These are phyloP conservation scores for Drosophila virilis DNA, from an alignment of 1,140 invertebrate species.

Conservation along the genomic window DNA sequence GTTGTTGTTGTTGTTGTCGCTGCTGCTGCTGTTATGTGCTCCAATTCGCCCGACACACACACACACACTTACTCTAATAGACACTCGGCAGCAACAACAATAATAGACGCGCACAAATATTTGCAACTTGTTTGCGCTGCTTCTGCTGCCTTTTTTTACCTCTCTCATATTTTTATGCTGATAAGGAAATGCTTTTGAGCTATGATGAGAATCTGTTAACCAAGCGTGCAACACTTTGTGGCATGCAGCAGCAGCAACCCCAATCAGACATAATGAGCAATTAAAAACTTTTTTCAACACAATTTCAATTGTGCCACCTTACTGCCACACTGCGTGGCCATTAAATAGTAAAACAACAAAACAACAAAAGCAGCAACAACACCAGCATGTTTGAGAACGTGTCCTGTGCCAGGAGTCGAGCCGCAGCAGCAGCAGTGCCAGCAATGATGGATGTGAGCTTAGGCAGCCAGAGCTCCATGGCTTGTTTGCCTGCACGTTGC, in stretches of 20 bases:
- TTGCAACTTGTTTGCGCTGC: constrained; percentile 76
- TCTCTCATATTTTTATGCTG: constrained; percentile 25
- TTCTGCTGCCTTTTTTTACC: constrained; percentile 5
- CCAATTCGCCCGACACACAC: constrained; percentile 57
- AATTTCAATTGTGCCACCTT: constrained; percentile 31
- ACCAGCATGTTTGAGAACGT: constrained; percentile 12
- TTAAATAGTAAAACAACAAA: constrained; percentile 12
- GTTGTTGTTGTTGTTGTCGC: constrained; percentile 31
- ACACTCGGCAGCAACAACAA: constrained; percentile 20
- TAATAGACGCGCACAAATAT: constrained; percentile 52
- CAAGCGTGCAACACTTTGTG: constrained; percentile 53
- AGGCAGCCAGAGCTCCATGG: constrained; percentile 9
- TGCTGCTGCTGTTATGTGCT: constrained; percentile 52
- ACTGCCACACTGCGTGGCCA: constrained; percentile 6
- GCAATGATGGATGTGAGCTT: constrained; percentile 42
- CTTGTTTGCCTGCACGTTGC: constrained; percentile 21
- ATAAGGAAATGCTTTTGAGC: constrained; percentile 76
- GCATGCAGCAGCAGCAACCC: constrained; percentile 53
- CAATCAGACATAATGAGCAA: constrained; percentile 78
- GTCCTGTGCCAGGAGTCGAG: constrained; percentile 20
- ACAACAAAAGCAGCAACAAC: constrained; percentile 1
- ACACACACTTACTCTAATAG: constrained; percentile 21
- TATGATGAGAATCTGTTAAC: constrained; percentile 61
- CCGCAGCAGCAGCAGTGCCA: constrained; percentile 10
- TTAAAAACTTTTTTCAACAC: constrained; percentile 66